A percentile compares a stretch with the other conserved stretches of the same genome.
These are phyloP conservation scores for Leptinotarsa peninsularis DNA, from an alignment of 2,888 invertebrate genomes.

Conservation along the genomic window DNA sequence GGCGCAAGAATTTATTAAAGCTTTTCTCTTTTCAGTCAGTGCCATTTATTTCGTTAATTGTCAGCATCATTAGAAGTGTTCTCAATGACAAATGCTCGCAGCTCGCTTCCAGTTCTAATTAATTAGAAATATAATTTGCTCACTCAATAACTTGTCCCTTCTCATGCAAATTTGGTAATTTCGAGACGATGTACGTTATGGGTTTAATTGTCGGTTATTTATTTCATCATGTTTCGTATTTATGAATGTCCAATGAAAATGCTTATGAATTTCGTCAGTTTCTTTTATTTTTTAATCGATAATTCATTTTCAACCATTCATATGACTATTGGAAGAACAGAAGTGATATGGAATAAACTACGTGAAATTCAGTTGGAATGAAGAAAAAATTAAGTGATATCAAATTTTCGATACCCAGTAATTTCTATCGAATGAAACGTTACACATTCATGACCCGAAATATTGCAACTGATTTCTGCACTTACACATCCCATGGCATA, in stretches of 20 bases:
- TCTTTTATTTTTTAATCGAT: too few species aligned
- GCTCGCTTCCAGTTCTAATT: constrained; percentile 40
- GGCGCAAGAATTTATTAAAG: constrained; percentile 21
- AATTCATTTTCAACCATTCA: too few species aligned
- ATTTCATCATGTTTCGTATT: not conserved
- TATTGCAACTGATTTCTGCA: too few species aligned
- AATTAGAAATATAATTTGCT: constrained; percentile 46
- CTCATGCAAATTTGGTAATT: constrained; percentile 22
- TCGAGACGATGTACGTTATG: not conserved
- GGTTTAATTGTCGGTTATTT: constrained; percentile 6
- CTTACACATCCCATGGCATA: too few species aligned
- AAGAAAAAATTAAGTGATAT: too few species aligned
- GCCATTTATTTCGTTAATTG: constrained; percentile 44
- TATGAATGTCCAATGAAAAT: not conserved
- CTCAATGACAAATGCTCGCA: constrained; percentile 43
- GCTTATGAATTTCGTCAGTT: not conserved
- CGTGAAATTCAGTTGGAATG: too few species aligned
- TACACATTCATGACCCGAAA: too few species aligned
- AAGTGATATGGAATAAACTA: too few species aligned
- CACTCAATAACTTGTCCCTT: constrained; percentile 35
- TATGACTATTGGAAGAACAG: too few species aligned
- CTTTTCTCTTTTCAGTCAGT: not conserved
- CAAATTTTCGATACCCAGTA: too few species aligned
- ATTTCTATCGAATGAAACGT: too few species aligned
- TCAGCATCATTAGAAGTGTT: constrained; percentile 39